Evolutionary conservation across 1,140 invertebrate genomes (phyloP).

Genomic region (Thaumatotibia leucotreta): DNA sequence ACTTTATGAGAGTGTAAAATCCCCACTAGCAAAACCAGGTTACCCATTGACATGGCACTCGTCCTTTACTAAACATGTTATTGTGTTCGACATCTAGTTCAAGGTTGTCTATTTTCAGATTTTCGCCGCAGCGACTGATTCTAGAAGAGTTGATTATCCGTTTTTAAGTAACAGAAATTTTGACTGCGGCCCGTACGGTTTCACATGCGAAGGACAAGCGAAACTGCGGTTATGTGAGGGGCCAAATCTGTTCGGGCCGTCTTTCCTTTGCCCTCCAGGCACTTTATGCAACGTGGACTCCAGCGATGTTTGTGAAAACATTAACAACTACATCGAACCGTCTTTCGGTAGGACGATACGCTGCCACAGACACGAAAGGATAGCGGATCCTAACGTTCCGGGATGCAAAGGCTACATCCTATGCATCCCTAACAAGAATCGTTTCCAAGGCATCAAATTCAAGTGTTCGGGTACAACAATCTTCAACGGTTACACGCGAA

Average conservation of each 20-base stretch:
- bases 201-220: constrained; percentile 50
- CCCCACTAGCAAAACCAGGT: background rate
- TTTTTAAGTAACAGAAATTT: constrained; percentile 27
- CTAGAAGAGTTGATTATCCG: background rate
- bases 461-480: constrained; percentile 64
- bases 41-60: background rate
- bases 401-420: constrained; percentile 67
- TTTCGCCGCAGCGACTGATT: background rate
- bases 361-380: constrained; percentile 55
- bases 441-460: constrained; percentile 66
- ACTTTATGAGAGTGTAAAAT: background rate
- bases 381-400: constrained; percentile 56
- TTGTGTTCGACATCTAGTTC: background rate
- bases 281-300: constrained; percentile 63
- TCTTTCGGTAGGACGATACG: constrained; percentile 38
- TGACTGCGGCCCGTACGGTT: constrained; percentile 59
- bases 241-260: constrained; percentile 44
- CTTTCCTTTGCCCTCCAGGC: constrained; percentile 54
- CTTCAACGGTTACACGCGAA: constrained; percentile 57
- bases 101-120: constrained; percentile 8
- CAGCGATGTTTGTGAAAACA: constrained; percentile 52
- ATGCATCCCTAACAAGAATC: constrained; percentile 62
- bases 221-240: constrained; percentile 56
- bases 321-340: constrained; percentile 51
- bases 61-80: background rate